phyloP scores from a whole-genome alignment of 2,888 invertebrate species.

The Patella pellucida region DNA sequence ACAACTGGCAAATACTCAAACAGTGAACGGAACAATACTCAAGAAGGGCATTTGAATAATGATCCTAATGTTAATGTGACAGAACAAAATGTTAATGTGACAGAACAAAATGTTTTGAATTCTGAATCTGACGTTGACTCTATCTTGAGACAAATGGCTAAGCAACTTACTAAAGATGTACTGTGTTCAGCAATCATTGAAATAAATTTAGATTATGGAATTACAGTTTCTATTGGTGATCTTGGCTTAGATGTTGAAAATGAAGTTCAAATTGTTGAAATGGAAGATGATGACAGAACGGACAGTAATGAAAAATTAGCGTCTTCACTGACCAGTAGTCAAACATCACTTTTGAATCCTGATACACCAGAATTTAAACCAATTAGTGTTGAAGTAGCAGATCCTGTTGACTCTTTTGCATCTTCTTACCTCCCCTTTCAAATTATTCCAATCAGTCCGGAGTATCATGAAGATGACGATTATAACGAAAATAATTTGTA shows the following conservation, averaged over 20 bases:
- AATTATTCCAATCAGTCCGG: background rate
- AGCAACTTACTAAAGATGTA: background rate
- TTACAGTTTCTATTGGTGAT: background rate
- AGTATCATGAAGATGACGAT: background rate
- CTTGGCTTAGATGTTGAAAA: background rate
- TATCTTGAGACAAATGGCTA: background rate
- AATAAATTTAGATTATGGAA: background rate
- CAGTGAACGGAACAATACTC: no score
- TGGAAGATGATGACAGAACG: background rate
- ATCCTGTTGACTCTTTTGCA: background rate
- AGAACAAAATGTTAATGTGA: no score
- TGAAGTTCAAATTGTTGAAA: background rate
- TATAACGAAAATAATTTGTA: background rate
- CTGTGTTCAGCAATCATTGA: background rate
- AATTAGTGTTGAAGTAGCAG: background rate
- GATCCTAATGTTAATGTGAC: no score
- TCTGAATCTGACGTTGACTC: no score
- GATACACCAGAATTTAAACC: constrained; percentile 22
- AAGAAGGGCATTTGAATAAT: no score
- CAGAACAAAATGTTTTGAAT: no score
- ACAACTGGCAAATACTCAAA: no score
- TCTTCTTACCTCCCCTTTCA: background rate
- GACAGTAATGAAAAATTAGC: background rate
- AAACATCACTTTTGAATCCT: constrained; percentile 15
- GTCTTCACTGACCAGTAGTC: background rate